Evolutionary conservation across 2,113 vertebrate species (phyloP), one percentile per base, ranked within the genome.

Genomic region (Panthera tigris): DNA sequence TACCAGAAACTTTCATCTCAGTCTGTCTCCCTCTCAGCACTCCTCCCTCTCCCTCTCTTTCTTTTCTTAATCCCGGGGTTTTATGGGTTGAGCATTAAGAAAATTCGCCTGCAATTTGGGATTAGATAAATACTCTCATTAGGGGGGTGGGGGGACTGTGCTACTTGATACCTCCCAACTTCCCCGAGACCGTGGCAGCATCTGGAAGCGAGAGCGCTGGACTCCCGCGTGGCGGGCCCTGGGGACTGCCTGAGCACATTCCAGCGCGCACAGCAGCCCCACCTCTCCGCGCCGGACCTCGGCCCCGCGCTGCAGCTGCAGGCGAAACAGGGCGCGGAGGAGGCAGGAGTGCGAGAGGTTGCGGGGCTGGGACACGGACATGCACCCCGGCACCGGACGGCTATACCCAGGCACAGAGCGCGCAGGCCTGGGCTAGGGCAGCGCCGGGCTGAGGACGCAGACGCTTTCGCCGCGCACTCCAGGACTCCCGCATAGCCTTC

Each of bases 91-190:
- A 99, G 99, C 99, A 99, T 99, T 99, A 99, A 99, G 99, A 99
- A 99, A 99, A 99, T 99, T 99, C 99, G 98, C 98, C 99, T 98
- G 99, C 99, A 99, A 99, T 99, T 99, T 99, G 99, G 99, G 99
- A 99, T 99, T 99, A 99, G 99, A 99, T 99, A 99, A 99, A 99
- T 99, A 99, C 98, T 99, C 98, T 99, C 99, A 98, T 99, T 99
- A 98, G 98, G n/a, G 48, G 5, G 3, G 4, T 31, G 85, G 23
- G 61, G 5, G 0, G 7, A 7, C 16, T 68, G 23, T 98, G 99
- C 98, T 99, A 99, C 98, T 99, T 98, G 99, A 99, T 99, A 98
- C 99, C 98, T 99, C 98, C 98, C 99, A 98, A 99, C 98, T 99
- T 99, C 76, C 98, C 98, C 95, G 96, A 93, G 98, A 95, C 98